Conservation (phyloP, 2,888 invertebrate species). For the Penaeus monodon region DNA sequence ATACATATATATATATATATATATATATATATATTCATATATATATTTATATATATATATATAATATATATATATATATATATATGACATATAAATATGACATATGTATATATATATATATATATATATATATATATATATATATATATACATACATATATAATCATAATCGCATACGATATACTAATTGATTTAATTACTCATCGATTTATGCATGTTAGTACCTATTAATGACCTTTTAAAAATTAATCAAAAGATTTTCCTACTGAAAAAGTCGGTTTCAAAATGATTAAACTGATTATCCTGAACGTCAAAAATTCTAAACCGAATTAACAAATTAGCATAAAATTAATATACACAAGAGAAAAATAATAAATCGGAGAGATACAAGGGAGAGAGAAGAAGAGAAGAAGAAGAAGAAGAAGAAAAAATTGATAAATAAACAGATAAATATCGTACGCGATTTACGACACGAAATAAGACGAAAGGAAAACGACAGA, state of each 20-base stretch:
- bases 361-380: neutral
- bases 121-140: slow-evolving; percentile 26
- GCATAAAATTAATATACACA: neutral
- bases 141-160: neutral
- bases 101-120: slow-evolving; percentile 25
- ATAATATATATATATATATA: neutral
- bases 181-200: too few relatives aligned
- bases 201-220: too few relatives aligned
- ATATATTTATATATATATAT: slow-evolving; percentile 24
- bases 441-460: too few relatives aligned
- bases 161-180: neutral
- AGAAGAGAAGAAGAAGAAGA: neutral
- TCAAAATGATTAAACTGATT: too few relatives aligned
- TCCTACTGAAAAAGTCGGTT: too few relatives aligned
- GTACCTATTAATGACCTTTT: too few relatives aligned
- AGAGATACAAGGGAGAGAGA: neutral
- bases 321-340: neutral
- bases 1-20: slow-evolving; percentile 29
- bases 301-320: too few relatives aligned
- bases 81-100: too few relatives aligned
- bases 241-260: too few relatives aligned
- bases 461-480: too few relatives aligned
- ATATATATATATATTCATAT: slow-evolving; percentile 20
- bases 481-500: too few relatives aligned
- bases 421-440: neutral